Base-by-base conservation (phyloP, 2,797 vertebrate genomes). In the Acomys russatus region DNA sequence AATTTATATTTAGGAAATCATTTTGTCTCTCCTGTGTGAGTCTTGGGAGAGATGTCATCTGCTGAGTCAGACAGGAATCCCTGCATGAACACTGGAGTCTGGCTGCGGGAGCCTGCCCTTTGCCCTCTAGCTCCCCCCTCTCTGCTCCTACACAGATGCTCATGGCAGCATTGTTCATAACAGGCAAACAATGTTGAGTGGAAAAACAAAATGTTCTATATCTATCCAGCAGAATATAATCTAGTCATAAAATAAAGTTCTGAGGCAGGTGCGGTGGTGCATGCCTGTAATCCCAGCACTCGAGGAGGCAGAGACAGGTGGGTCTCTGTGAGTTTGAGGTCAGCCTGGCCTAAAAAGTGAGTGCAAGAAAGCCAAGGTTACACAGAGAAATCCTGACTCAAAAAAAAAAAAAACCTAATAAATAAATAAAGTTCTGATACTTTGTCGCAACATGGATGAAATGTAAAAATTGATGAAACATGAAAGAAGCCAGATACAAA, bases 161-260 rank as follows among this genome's bases (percentile, higher is more conserved):
- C 73, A 91, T 2, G 94, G 87, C 7, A 86, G 17, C 0, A 8
- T 74, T 85, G 56, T 78, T 87, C 30, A 49, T 63, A 92, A 70
- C 6, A 83, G 33, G 4, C 22, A 63, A 82, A 88, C 68, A 74
- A 18, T 59, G 38, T 68, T 85, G 59, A 90, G 28, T 77, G 44
- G 54, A 84, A 83, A 95, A 88, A 33, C 49, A 87, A 96, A 96
- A 89, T 33, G 7, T 70, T 9, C 18, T 88, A 14, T 64, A 51
- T n/a, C 22, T 33, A 90, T 71, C 70, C 6, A 68, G 9, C 56
- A 30, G 56, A 49, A 20, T 82, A 78, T 92, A 78, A 78, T 71
- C 71, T 38, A n/a, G 9, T 38, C 23, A 25, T 83, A 59, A 70
- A 83, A 76, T 90, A 38, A 44, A 44, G 44, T 44, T 44, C 44